Base-by-base conservation (phyloP, 1,140 invertebrate species). In the Macrobrachium rosenbergii region DNA sequence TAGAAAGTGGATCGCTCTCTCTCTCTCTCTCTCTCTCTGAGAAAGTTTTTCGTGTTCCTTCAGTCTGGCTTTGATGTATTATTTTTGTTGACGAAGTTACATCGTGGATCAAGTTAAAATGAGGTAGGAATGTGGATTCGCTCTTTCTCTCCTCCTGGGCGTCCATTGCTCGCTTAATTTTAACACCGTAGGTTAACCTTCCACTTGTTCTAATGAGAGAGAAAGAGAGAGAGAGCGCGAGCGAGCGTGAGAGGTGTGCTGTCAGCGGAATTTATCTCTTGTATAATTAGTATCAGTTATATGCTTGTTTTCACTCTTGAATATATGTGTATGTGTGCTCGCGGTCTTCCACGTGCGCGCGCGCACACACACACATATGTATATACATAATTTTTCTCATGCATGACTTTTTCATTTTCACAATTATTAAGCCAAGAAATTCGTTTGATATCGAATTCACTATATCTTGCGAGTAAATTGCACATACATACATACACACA, bases 41-140 rank as follows among this genome's bases (percentile, higher is more conserved):
- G 60, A 79, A 63, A 17, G 28, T 64, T 75, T 17, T 75, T 58
- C 19, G 28, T 52, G 52, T 52, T 52, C 52, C 52, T 52, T 52
- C 52, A 12, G 52, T 52, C 12, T 12, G 8, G 7, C 62, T 85
- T 85, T 85, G 83, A 85, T 85, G 60, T 43, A 45, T 16, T 37
- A 52, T 64, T 79, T 85, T 85, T 85, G 52, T 85, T 78, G 83
- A 43, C 43, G 28, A 85, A 85, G 83, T 85, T 64, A n/a, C 83
- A 21, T 69, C 62, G 62, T 67, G 52, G 64, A 78, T 85, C 83
- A 85, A 85, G 83, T 85, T 85, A 85, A 85, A 85, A 85, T 85
- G 83, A 85, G 83, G 83, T 85, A 67, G 83, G 83, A 85, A 85
- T 85, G 60, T 76, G 77, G 83, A 75, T 83, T 75, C 72, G 6